These are phyloP conservation scores for Rhingia rostrata DNA, from an alignment of 2,888 invertebrate species.

Conservation along the genomic window DNA sequence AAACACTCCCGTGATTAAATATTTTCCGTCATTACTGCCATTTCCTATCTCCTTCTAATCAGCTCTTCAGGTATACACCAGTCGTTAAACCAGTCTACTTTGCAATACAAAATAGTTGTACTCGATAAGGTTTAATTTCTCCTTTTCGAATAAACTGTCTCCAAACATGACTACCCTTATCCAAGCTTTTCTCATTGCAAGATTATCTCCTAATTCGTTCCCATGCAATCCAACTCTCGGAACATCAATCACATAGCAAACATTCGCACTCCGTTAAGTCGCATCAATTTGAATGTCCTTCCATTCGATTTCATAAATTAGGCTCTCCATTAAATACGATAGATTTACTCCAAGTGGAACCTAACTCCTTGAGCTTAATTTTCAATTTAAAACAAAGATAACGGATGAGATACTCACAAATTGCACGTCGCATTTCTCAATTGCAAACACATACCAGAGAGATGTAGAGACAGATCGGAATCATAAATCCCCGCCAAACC, in stretches of 20 bases:
- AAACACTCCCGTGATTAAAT: too few species aligned
- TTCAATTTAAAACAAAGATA: slow-evolving; percentile 9
- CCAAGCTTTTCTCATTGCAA: too few species aligned
- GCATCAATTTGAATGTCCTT: slow-evolving; percentile 50
- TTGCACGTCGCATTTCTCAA: background rate
- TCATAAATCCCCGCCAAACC: slow-evolving; percentile 17
- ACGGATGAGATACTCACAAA: background rate
- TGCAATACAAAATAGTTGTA: too few species aligned
- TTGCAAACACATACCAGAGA: background rate
- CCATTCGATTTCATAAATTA: slow-evolving; percentile 41
- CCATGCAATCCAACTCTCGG: background rate
- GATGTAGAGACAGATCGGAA: slow-evolving; percentile 1
- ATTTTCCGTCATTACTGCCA: too few species aligned
- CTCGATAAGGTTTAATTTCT: too few species aligned
- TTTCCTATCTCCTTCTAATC: too few species aligned
- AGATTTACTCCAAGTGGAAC: background rate
- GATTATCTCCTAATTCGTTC: too few species aligned
- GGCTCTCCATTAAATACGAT: slow-evolving; percentile 12
- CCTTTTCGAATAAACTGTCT: too few species aligned
- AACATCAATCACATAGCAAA: slow-evolving; percentile 33
- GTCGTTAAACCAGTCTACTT: too few species aligned
- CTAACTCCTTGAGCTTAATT: slow-evolving; percentile 1
- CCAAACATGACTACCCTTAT: too few species aligned
- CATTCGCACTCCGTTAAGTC: slow-evolving; percentile 47
- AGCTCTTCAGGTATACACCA: too few species aligned